Evolutionary conservation across 2,113 vertebrate genomes (phyloP).

Genomic region (Macquaria ambigua): DNA sequence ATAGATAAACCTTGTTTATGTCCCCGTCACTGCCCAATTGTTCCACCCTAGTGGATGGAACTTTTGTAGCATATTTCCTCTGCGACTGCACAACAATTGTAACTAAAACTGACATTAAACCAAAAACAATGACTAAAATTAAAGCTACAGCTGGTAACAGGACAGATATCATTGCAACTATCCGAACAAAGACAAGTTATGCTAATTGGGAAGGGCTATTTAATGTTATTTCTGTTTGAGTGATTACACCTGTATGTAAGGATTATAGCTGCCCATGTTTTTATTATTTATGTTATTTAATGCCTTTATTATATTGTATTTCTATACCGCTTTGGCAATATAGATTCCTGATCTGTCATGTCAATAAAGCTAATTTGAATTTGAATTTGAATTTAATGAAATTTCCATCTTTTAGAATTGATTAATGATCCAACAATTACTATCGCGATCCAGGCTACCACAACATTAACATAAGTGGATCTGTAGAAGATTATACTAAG

Average conservation of each 20-base stretch:
- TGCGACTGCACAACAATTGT: background rate
- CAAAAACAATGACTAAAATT: background rate
- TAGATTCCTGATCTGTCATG: too few relatives aligned
- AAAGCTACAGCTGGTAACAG: background rate
- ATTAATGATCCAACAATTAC: background rate
- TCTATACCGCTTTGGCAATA: too few relatives aligned
- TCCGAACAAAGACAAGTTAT: background rate
- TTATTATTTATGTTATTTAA: too few relatives aligned
- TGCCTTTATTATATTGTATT: too few relatives aligned
- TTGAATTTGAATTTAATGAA: too few relatives aligned
- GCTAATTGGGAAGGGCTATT: background rate
- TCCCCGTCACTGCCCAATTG: background rate
- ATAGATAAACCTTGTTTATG: background rate
- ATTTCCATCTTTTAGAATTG: background rate
- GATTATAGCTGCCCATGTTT: too few relatives aligned
- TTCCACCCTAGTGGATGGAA: background rate
- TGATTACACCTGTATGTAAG: too few relatives aligned
- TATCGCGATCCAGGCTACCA: background rate
- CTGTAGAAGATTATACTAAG: too few relatives aligned
- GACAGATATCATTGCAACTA: background rate
- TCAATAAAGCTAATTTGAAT: too few relatives aligned
- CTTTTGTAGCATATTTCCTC: background rate
- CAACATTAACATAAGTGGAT: too few relatives aligned
- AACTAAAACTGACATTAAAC: background rate
- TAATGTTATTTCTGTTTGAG: background rate